phyloP scores from a whole-genome alignment of 2,113 vertebrate genomes.

The Hirundichthys speculiger region DNA sequence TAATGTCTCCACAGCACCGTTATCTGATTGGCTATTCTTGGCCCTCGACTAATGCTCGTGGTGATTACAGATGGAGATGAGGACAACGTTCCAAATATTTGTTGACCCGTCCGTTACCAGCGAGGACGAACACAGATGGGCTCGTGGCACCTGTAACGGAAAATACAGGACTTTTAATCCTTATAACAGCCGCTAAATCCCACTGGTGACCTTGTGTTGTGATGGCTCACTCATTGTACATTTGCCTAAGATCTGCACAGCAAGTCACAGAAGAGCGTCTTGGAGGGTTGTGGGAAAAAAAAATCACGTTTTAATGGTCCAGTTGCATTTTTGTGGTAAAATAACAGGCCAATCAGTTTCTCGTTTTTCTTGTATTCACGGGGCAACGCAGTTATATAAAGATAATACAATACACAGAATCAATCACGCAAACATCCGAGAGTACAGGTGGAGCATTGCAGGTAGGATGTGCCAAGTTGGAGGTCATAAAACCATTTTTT shows the following conservation, averaged over 20 bases:
- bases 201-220: constrained; percentile 30
- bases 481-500: constrained; percentile 2
- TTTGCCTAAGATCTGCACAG: not conserved
- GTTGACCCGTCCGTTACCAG: constrained; percentile 31
- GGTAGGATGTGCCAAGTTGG: not conserved
- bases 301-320: not conserved
- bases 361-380: not conserved
- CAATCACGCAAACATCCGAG: not conserved
- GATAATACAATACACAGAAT: too few species aligned
- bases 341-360: not conserved
- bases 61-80: constrained; percentile 58
- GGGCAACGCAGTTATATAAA: not conserved
- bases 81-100: constrained; percentile 54
- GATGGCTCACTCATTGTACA: constrained; percentile 5
- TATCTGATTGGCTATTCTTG: constrained; percentile 74
- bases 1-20: constrained; percentile 64
- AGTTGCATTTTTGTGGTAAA: not conserved
- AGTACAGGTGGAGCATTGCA: not conserved
- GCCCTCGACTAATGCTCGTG: constrained; percentile 44
- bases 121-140: constrained; percentile 24
- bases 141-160: constrained; percentile 36
- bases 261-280: not conserved
- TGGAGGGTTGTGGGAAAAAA: not conserved
- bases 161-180: constrained; percentile 44
- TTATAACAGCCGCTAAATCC: constrained; percentile 26